phyloP scores from a whole-genome alignment of 23 tunicate genomes.

The Styela plicata region DNA sequence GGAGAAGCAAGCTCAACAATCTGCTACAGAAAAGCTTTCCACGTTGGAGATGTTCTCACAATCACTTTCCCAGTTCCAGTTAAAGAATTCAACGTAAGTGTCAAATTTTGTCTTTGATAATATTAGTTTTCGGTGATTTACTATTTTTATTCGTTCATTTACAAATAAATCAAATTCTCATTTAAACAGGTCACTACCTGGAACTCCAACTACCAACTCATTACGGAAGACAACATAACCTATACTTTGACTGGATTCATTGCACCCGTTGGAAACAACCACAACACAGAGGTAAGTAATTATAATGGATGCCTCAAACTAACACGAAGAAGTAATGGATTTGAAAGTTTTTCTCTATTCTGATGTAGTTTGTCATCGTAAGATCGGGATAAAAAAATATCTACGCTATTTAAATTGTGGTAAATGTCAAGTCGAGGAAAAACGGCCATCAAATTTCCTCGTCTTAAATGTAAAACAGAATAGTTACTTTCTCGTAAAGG shows the following conservation, averaged over 20 bases:
- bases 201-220: conserved; percentile 20
- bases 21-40: conserved; percentile 31
- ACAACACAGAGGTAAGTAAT: conserved; percentile 13
- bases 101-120: neutral
- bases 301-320: no score
- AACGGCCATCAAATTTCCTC: no score
- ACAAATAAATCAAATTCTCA: no score
- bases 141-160: neutral
- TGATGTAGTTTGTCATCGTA: no score
- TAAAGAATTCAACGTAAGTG: conserved; percentile 22
- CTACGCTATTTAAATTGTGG: no score
- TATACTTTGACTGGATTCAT: conserved; percentile 24
- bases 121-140: no score
- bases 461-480: no score
- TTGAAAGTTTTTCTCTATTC: no score
- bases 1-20: conserved; percentile 27
- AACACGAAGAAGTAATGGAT: no score
- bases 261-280: neutral
- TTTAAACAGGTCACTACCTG: conserved; percentile 17
- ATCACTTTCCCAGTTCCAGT: conserved; percentile 31
- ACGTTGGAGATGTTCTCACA: conserved; percentile 27
- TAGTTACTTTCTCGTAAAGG: no score
- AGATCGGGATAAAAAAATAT: no score
- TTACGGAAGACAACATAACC: conserved; percentile 13
- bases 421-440: no score